These are phyloP conservation scores for Temnothorax ravouxi DNA, from an alignment of 2,888 invertebrate genomes.

Conservation along the genomic window DNA sequence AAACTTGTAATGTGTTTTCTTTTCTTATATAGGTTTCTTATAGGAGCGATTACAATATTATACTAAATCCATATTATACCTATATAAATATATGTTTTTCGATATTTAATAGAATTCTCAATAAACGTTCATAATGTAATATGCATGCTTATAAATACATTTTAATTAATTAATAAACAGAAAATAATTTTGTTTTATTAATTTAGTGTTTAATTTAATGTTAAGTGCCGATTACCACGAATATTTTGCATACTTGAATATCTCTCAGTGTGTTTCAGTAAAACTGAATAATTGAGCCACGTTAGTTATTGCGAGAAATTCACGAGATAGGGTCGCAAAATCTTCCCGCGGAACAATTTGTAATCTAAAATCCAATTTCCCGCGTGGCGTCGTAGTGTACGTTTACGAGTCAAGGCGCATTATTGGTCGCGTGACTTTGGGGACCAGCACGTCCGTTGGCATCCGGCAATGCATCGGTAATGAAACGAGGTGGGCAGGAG, in stretches of 20 bases:
- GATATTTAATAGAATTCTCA: background rate
- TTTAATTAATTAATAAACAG: conserved; percentile 4
- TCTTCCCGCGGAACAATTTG: conserved; percentile 33
- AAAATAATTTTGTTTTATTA: background rate
- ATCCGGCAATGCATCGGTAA: conserved; percentile 81
- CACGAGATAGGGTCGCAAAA: conserved; percentile 2
- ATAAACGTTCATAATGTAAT: background rate
- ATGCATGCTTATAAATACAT: background rate
- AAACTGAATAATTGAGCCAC: background rate
- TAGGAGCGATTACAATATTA: background rate
- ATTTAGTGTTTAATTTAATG: background rate
- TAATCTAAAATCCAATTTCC: conserved; percentile 71
- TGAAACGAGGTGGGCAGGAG: conserved; percentile 76
- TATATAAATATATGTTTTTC: background rate
- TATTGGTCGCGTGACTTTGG: conserved; percentile 80
- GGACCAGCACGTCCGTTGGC: conserved; percentile 68
- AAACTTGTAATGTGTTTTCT: background rate
- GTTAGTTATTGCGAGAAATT: background rate
- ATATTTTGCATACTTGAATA: background rate
- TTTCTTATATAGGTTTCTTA: background rate
- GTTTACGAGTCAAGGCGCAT: conserved; percentile 73
- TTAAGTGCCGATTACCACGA: background rate
- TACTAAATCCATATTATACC: too few species aligned
- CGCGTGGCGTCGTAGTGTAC: conserved; percentile 54
- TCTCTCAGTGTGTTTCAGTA: background rate